Evolutionary conservation across 2,888 invertebrate species (phyloP).

Genomic region (Drosophila limbata): DNA sequence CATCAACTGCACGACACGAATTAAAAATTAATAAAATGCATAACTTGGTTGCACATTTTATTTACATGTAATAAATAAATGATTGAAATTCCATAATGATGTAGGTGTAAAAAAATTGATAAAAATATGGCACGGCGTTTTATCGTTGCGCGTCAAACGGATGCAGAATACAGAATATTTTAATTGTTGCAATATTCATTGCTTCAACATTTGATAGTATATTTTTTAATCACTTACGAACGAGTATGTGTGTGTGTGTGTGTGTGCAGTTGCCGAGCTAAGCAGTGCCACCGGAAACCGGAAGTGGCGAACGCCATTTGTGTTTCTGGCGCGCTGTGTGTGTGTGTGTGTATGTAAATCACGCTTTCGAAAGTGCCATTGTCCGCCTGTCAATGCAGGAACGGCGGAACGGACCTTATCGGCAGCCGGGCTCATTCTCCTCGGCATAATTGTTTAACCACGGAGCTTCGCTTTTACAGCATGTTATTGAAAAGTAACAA

Average conservation of each 20-base stretch:
- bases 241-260: not conserved
- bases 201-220: conserved; percentile 41
- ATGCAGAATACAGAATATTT: conserved; percentile 70
- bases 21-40: conserved; percentile 62
- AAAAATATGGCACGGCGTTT: conserved; percentile 22
- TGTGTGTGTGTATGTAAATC: conserved; percentile 32
- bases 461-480: conserved; percentile 69
- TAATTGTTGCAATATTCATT: conserved; percentile 76
- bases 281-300: conserved; percentile 73
- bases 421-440: conserved; percentile 32
- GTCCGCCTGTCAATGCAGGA: conserved; percentile 26
- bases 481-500: conserved; percentile 61
- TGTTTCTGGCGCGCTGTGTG: conserved; percentile 28
- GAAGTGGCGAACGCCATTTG: conserved; percentile 80
- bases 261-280: conserved; percentile 39
- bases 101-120: conserved; percentile 25
- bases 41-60: conserved; percentile 61
- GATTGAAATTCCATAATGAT: conserved; percentile 75
- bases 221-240: conserved; percentile 8
- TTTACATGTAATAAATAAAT: conserved; percentile 77
- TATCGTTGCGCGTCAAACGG: conserved; percentile 50
- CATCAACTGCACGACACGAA: conserved; percentile 25
- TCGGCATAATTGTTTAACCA: conserved; percentile 73
- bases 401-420: conserved; percentile 28
- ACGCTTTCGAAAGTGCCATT: conserved; percentile 19